phyloP scores from a whole-genome alignment of 1,140 invertebrate genomes.

The Penaeus indicus region DNA sequence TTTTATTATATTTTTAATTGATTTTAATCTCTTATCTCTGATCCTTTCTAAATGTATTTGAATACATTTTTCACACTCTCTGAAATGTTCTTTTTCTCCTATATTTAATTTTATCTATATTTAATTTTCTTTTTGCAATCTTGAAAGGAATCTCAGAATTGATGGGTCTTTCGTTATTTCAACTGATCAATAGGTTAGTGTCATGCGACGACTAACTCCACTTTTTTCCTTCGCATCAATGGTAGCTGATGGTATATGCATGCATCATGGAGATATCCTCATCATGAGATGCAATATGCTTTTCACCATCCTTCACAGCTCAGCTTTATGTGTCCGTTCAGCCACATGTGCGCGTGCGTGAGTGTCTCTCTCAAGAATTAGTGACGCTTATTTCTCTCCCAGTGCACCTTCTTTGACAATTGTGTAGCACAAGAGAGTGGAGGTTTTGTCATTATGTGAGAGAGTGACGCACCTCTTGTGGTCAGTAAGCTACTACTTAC shows the following conservation, averaged over 20 bases:
- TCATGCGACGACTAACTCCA: not conserved
- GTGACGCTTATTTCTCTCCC: conserved; percentile 27
- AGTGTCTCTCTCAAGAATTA: conserved; percentile 18
- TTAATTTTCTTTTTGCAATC: no score
- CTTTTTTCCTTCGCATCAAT: not conserved
- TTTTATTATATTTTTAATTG: no score
- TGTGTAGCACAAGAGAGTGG: not conserved
- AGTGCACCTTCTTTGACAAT: not conserved
- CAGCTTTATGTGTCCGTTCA: conserved; percentile 63
- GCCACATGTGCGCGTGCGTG: conserved; percentile 9
- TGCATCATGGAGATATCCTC: conserved; percentile 28
- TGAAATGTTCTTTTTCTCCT: no score
- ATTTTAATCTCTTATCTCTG: no score
- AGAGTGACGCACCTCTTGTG: conserved; percentile 52
- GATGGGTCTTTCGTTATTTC: no score
- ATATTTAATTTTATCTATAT: no score
- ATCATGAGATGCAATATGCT: conserved; percentile 29
- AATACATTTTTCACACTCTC: no score
- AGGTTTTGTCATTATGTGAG: conserved; percentile 25
- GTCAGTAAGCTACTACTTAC: conserved; percentile 61
- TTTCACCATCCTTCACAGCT: conserved; percentile 59
- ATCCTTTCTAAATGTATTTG: no score
- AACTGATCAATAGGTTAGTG: no score
- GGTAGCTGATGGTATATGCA: conserved; percentile 32
- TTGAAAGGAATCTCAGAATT: no score